Base-by-base conservation (phyloP, 2,113 vertebrate genomes). In the Tricholaema leucomelas region DNA sequence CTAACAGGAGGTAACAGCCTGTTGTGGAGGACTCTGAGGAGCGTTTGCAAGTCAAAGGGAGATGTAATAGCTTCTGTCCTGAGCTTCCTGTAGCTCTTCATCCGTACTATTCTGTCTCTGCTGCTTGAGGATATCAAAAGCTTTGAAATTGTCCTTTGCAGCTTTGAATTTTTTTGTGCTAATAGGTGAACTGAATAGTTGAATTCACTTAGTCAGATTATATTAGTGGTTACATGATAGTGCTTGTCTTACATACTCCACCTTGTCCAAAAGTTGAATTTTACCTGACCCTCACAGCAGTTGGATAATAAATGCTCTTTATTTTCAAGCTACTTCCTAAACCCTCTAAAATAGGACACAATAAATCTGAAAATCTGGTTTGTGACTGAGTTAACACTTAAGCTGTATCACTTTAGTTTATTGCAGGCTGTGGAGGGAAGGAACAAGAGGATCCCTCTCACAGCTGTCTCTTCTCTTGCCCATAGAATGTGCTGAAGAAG, bases 401-500 rank as follows among this genome's bases (percentile, higher is more conserved):
- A 91, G 12, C 33, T 64, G 2, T 50, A 54, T 69, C 46, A 25
- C 5, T 83, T 72, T 5, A 52, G 27, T 67, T 80, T 78, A 24
- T n/a, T 78, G 24, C 5, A 10, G 35, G 8, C 15, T 27, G 12
- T 38, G 28, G 30, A 38, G 28, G 28, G 24, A 67, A 75, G 19
- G 35, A 91, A 27, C 18, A 46, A 60, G 25, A 33, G 12, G 16
- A 24, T 89, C 8, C 6, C 5, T 86, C 31, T 93, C 16, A 77
- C 21, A 74, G 2, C 15, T 92, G 38, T 92, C 16, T 90, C 78
- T 66, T 96, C 46, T 97, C 27, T 76, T 31, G 81, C n/a, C 61
- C 44, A 5, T 91, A 99, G 99, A 98, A 97, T 30, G 99, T 99
- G 27, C 78, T 99, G 95, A 99, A 98, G 98, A 99, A 99, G 97